Evolutionary conservation across 2,797 vertebrate species (phyloP).

Genomic region (Macropodus opercularis): DNA sequence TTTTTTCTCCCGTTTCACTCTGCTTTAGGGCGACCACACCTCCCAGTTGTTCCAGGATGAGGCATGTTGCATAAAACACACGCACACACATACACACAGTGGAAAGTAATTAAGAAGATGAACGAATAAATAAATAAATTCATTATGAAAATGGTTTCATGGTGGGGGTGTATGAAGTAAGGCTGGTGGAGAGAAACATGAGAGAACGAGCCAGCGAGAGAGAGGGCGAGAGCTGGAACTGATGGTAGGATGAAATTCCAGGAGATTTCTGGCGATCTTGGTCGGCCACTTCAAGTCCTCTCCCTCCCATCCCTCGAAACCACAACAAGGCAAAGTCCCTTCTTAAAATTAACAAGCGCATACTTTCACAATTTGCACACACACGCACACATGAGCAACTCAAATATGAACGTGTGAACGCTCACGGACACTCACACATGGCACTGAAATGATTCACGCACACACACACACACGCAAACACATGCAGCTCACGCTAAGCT

Average conservation of each 20-base stretch:
- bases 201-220: conserved; percentile 53
- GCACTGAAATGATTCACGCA: conserved; percentile 22
- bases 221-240: conserved; percentile 61
- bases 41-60: conserved; percentile 43
- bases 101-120: conserved; percentile 66
- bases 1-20: conserved; percentile 58
- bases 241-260: conserved; percentile 70
- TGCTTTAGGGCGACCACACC: conserved; percentile 2
- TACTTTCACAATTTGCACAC: conserved; percentile 82
- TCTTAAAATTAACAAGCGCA: conserved; percentile 85
- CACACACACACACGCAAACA: conserved; percentile 4
- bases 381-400: conserved; percentile 65
- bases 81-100: conserved; percentile 34
- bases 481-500: conserved; percentile 62
- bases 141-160: conserved; percentile 66
- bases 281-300: conserved; percentile 81
- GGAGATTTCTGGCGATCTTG: conserved; percentile 78
- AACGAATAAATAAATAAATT: conserved; percentile 65
- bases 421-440: conserved; percentile 31
- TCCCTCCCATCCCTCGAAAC: conserved; percentile 74
- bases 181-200: conserved; percentile 35
- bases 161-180: conserved; percentile 37
- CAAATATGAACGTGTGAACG: conserved; percentile 56
- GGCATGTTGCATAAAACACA: conserved; percentile 46
- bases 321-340: conserved; percentile 83